Evolutionary conservation across 2,113 vertebrate species (phyloP).

Genomic region (Pseudois nayaur): DNA sequence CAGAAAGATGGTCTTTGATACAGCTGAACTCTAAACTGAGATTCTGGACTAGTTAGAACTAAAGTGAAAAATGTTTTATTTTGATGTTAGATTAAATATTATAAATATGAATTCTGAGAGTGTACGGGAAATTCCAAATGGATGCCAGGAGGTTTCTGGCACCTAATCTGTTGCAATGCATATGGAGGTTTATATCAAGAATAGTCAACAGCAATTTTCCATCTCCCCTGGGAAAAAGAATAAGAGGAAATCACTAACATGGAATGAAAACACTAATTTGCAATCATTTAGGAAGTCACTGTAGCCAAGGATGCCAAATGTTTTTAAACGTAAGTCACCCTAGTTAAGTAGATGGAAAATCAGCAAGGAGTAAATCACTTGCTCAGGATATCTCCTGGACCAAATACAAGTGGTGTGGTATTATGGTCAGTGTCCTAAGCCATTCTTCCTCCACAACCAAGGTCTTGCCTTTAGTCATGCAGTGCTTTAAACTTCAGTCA

Average conservation of each 20-base stretch:
- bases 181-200: slow-evolving; percentile 52
- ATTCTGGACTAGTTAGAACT: slow-evolving; percentile 15
- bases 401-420: background rate
- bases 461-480: background rate
- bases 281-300: slow-evolving; percentile 58
- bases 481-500: background rate
- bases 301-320: slow-evolving; percentile 46
- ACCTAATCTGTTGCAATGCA: slow-evolving; percentile 55
- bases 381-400: background rate
- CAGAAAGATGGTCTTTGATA: background rate
- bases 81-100: slow-evolving; percentile 65
- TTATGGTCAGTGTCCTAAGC: background rate
- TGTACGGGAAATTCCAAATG: slow-evolving; percentile 64
- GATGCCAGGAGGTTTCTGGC: slow-evolving; percentile 60
- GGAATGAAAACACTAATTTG: slow-evolving; percentile 67
- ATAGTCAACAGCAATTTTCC: slow-evolving; percentile 65
- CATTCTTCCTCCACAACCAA: background rate
- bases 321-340: slow-evolving; percentile 48
- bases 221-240: slow-evolving; percentile 53
- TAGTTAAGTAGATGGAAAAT: slow-evolving; percentile 3
- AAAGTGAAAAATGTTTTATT: slow-evolving; percentile 56
- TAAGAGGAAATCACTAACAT: slow-evolving; percentile 61
- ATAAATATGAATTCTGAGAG: slow-evolving; percentile 64
- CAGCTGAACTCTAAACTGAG: background rate
- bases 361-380: background rate